These are phyloP conservation scores for Coenonympha glycerion DNA, from an alignment of 2,888 invertebrate genomes.

Conservation along the genomic window DNA sequence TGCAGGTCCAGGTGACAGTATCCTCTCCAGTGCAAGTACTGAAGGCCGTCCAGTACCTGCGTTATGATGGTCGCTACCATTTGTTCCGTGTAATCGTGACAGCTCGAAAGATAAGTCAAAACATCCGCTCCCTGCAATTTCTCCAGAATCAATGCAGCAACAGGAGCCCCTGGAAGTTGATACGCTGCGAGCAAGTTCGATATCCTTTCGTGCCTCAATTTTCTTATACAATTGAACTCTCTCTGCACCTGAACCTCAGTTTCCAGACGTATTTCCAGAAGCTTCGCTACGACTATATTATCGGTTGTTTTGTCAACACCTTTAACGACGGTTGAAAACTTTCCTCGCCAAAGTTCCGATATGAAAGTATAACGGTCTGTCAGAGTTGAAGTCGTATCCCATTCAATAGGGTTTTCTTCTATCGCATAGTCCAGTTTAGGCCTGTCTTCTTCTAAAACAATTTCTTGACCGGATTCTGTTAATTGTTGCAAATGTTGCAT, in stretches of 20 bases:
- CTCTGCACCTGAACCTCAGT: constrained; percentile 80
- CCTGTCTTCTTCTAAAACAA: constrained; percentile 78
- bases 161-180: constrained; percentile 79
- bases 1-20: constrained; percentile 92
- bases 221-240: constrained; percentile 89
- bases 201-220: constrained; percentile 91
- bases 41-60: constrained; percentile 91
- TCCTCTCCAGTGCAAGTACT: constrained; percentile 96
- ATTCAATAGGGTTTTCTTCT: constrained; percentile 84
- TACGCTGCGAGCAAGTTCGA: constrained; percentile 83
- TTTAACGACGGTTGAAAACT: constrained; percentile 90
- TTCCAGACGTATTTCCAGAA: constrained; percentile 81
- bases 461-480: constrained; percentile 87
- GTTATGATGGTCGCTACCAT: constrained; percentile 90
- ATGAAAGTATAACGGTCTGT: constrained; percentile 88
- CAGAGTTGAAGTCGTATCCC: constrained; percentile 79
- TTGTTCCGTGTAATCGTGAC: constrained; percentile 94
- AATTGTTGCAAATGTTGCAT: constrained; percentile 89
- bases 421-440: constrained; percentile 83
- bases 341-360: constrained; percentile 89
- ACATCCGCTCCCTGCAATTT: constrained; percentile 94
- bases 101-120: constrained; percentile 89
- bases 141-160: constrained; percentile 85
- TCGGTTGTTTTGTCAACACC: constrained; percentile 84
- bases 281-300: constrained; percentile 88